These are phyloP conservation scores for Mesoclemmys tuberculata DNA, from an alignment of 2,113 vertebrate species.

Conservation along the genomic window DNA sequence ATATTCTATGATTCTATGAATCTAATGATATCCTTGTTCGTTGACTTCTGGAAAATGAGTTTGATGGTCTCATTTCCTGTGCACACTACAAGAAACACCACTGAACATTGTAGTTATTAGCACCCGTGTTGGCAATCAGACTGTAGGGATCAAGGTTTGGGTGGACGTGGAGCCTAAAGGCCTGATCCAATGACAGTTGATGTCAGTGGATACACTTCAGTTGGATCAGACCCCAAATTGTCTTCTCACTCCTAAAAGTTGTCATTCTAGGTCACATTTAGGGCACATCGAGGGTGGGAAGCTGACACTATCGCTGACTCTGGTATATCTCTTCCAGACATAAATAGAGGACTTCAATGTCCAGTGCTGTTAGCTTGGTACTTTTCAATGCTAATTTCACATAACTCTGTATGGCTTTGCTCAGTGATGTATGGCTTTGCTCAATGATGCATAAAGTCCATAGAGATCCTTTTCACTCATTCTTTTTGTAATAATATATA, in stretches of 20 bases:
- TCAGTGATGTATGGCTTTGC: conserved; percentile 11
- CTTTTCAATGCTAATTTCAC: not conserved
- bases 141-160: not conserved
- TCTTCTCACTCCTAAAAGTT: not conserved
- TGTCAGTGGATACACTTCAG: not conserved
- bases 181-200: not conserved
- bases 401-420: not conserved
- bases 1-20: no score
- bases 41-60: conserved; percentile 21
- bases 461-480: not conserved
- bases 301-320: not conserved
- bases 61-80: not conserved
- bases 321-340: not conserved
- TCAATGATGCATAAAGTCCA: not conserved
- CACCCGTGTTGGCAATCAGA: not conserved
- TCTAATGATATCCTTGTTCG: conserved; percentile 12
- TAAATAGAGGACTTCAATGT: not conserved
- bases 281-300: not conserved
- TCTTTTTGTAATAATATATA: not conserved
- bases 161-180: not conserved
- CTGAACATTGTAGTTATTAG: not conserved
- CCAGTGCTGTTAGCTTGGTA: not conserved
- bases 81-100: not conserved
- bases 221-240: not conserved
- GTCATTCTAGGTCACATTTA: not conserved